phyloP scores from a whole-genome alignment of 1,140 invertebrate genomes.

The Eurosta solidaginis region DNA sequence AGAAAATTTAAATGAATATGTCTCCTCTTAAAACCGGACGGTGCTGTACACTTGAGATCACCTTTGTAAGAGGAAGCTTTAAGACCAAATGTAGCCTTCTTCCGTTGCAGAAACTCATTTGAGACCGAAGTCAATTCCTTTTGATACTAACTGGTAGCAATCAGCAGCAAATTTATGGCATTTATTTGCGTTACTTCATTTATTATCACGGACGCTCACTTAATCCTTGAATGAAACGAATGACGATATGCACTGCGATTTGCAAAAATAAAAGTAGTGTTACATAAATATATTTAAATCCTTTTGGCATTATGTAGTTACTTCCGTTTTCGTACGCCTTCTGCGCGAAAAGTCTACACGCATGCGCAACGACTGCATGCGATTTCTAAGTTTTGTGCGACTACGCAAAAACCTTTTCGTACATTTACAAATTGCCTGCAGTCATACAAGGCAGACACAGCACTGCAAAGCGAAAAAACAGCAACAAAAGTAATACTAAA shows the following conservation, averaged over 20 bases:
- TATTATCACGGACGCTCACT: conserved; percentile 39
- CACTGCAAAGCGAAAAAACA: background rate
- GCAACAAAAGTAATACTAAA: background rate
- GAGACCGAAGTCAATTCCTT: too few relatives aligned
- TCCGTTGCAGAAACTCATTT: too few relatives aligned
- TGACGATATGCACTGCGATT: background rate
- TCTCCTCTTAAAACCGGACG: too few relatives aligned
- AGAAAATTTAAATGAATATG: too few relatives aligned
- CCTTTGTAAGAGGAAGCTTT: too few relatives aligned
- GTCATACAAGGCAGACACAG: background rate
- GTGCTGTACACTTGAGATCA: too few relatives aligned
- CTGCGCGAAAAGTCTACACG: background rate
- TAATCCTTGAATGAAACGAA: conserved; percentile 49
- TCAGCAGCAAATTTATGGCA: conserved; percentile 54
- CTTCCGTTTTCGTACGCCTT: background rate
- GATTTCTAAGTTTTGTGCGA: background rate
- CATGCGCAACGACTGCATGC: background rate
- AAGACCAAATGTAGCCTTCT: too few relatives aligned
- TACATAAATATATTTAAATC: conserved; percentile 5
- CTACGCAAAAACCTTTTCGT: background rate
- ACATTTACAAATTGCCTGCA: conserved; percentile 14
- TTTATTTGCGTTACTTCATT: conserved; percentile 39
- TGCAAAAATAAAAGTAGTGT: background rate
- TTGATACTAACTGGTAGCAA: conserved; percentile 26
- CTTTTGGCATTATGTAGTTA: background rate